phyloP scores from a whole-genome alignment of 1,140 invertebrate genomes.

The Drosophila funebris region DNA sequence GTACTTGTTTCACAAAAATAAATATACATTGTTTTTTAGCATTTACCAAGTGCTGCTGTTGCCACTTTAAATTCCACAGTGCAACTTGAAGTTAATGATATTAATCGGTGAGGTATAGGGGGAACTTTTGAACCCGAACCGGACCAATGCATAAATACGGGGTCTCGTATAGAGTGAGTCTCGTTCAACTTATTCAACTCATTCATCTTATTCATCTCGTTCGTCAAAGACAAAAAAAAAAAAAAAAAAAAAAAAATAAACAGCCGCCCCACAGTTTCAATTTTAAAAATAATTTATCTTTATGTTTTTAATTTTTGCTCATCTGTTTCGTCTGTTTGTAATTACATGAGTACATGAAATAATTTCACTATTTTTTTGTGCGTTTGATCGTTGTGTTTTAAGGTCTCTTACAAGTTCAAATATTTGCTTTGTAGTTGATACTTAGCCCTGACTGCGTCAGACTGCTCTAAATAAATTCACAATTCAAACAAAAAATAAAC shows the following conservation, averaged over 20 bases:
- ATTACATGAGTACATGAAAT: slow-evolving; percentile 75
- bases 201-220: neutral
- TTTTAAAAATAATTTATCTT: slow-evolving; percentile 48
- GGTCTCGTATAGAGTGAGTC: slow-evolving; percentile 1
- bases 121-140: slow-evolving; percentile 3
- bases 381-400: slow-evolving; percentile 63
- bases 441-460: slow-evolving; percentile 50
- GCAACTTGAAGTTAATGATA: slow-evolving; percentile 52
- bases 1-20: slow-evolving; percentile 42
- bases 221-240: slow-evolving; percentile 21
- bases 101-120: slow-evolving; percentile 12
- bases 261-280: slow-evolving; percentile 24
- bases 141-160: slow-evolving; percentile 29
- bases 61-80: slow-evolving; percentile 71
- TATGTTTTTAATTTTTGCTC: slow-evolving; percentile 68
- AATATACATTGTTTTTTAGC: slow-evolving; percentile 30
- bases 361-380: slow-evolving; percentile 67
- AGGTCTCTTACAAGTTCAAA: slow-evolving; percentile 76
- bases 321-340: slow-evolving; percentile 73
- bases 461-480: slow-evolving; percentile 13
- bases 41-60: slow-evolving; percentile 49
- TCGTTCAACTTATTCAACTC: slow-evolving; percentile 9
- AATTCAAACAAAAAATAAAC: slow-evolving; percentile 18
- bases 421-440: slow-evolving; percentile 73
- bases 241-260: slow-evolving; percentile 1